Percentiles rank a stretch among this genome's conserved stretches.
Evolutionary conservation across 2,797 vertebrate genomes (phyloP).

Genomic region (Macropus fuliginosus): DNA sequence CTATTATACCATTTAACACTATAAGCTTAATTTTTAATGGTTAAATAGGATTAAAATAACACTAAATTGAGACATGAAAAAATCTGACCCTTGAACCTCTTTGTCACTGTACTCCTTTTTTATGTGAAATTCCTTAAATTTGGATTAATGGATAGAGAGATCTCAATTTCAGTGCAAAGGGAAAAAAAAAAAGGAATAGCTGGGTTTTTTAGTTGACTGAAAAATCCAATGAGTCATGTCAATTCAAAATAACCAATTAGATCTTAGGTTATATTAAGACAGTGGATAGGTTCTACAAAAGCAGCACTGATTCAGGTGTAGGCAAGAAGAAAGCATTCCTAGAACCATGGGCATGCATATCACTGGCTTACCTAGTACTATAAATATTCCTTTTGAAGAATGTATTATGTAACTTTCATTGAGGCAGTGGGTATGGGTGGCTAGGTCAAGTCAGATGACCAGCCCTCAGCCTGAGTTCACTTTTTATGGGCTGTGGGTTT

Average conservation of each 20-base stretch:
- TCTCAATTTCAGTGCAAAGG: neutral
- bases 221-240: neutral
- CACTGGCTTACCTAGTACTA: neutral
- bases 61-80: neutral
- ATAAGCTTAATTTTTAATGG: slow-evolving; percentile 19
- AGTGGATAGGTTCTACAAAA: neutral
- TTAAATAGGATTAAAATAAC: neutral
- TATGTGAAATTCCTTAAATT: neutral
- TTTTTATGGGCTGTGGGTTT: neutral
- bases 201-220: neutral
- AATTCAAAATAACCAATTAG: neutral
- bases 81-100: neutral
- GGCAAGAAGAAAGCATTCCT: neutral
- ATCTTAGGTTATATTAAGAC: neutral
- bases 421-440: neutral
- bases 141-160: neutral
- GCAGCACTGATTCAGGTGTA: neutral
- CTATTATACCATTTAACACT: slow-evolving; percentile 25
- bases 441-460: neutral
- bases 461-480: neutral
- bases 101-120: neutral
- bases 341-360: neutral
- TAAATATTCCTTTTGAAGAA: neutral
- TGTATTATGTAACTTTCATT: neutral
- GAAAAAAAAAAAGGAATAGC: neutral